These are phyloP conservation scores for Polyploca ridens DNA, from an alignment of 2,888 invertebrate species.

Conservation along the genomic window DNA sequence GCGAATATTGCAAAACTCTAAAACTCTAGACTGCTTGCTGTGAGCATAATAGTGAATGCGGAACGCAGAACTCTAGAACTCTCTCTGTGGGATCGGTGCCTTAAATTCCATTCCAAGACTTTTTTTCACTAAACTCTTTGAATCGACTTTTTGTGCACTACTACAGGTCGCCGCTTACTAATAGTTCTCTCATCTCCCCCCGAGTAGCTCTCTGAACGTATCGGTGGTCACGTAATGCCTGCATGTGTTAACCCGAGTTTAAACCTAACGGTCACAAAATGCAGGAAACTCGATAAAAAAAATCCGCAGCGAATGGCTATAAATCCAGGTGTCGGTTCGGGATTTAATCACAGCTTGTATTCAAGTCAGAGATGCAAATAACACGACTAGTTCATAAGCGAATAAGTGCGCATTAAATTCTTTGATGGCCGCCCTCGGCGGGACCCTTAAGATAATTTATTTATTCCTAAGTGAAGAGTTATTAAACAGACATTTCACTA, in stretches of 20 bases:
- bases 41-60: too few relatives aligned
- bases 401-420: conserved; percentile 25
- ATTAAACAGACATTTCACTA: neutral
- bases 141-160: neutral
- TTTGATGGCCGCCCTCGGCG: neutral
- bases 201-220: neutral
- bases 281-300: neutral
- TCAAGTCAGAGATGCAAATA: conserved; percentile 20
- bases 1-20: too few relatives aligned
- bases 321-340: neutral
- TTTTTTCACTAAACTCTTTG: neutral
- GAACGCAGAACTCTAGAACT: too few relatives aligned
- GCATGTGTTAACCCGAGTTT: neutral
- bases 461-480: conserved; percentile 18
- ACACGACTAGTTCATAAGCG: conserved; percentile 32
- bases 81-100: neutral
- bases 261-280: neutral
- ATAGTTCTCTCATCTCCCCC: neutral
- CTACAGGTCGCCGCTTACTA: neutral
- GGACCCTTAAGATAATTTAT: conserved; percentile 30
- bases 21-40: too few relatives aligned
- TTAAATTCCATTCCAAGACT: neutral
- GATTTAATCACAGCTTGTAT: neutral
- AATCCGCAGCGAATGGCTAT: neutral
- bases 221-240: neutral